Evolutionary conservation across 2,797 vertebrate species (phyloP).

Genomic region (Nasua narica): DNA sequence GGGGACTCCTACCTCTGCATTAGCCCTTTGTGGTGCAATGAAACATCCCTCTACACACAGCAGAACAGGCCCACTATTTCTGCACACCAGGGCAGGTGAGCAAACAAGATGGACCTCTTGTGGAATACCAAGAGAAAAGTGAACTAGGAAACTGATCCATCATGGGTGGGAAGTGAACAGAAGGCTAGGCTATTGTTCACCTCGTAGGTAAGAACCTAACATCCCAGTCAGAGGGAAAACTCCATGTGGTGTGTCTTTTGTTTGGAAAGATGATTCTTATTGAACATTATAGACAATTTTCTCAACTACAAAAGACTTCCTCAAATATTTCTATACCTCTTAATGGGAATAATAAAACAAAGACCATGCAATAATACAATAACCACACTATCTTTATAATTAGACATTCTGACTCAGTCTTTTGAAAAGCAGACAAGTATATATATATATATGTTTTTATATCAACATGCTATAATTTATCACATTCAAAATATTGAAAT

Average conservation of each 20-base stretch:
- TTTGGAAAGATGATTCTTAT: neutral
- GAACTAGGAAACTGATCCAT: neutral
- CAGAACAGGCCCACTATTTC: neutral
- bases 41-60: neutral
- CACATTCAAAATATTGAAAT: slow-evolving; percentile 29
- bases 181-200: neutral
- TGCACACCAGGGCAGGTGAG: neutral
- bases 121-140: neutral
- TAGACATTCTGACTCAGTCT: neutral
- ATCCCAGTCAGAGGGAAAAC: neutral
- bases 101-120: neutral
- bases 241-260: neutral
- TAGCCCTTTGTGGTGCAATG: neutral
- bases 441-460: neutral
- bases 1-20: neutral
- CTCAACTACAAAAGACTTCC: neutral
- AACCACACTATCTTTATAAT: neutral
- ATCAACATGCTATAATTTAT: neutral
- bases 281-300: neutral
- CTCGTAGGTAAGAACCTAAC: neutral
- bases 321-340: neutral
- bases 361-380: neutral
- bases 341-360: neutral
- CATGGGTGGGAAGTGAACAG: neutral
- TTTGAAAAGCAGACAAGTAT: neutral